These are phyloP conservation scores for Hyla sarda DNA, from an alignment of 2,113 vertebrate species.

Conservation along the genomic window DNA sequence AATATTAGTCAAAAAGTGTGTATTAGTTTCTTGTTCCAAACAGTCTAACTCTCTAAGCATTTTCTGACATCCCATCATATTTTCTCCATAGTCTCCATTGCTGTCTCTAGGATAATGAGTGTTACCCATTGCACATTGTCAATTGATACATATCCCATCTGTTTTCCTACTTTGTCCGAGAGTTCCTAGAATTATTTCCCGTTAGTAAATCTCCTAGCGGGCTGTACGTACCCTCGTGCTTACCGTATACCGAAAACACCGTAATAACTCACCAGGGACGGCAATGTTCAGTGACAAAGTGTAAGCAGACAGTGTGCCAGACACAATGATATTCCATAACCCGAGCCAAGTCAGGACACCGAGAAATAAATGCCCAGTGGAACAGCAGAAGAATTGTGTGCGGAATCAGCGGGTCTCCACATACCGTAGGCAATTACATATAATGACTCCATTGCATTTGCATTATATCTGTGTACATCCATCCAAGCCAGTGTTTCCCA, in stretches of 20 bases:
- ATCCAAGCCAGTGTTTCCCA: too few relatives aligned
- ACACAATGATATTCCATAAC: slow-evolving; percentile 6
- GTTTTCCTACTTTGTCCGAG: not conserved
- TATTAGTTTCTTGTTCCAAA: too few relatives aligned
- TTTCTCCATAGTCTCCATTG: too few relatives aligned
- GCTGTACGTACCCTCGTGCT: not conserved
- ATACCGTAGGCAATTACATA: not conserved
- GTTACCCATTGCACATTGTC: not conserved
- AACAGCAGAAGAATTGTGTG: not conserved
- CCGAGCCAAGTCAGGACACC: not conserved
- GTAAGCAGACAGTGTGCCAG: not conserved
- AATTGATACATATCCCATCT: not conserved
- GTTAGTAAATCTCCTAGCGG: not conserved
- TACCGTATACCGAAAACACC: slow-evolving; percentile 14
- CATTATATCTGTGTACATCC: not conserved
- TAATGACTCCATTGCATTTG: not conserved
- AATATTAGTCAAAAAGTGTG: too few relatives aligned
- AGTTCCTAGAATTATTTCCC: not conserved
- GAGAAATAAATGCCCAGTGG: not conserved
- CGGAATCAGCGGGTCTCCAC: not conserved
- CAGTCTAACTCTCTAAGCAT: too few relatives aligned
- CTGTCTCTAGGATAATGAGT: too few relatives aligned
- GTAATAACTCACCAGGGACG: not conserved
- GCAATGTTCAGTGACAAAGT: slow-evolving; percentile 32
- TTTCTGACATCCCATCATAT: too few relatives aligned